Conservation (phyloP, 2,888 invertebrate species). For the Atrina japonica region DNA sequence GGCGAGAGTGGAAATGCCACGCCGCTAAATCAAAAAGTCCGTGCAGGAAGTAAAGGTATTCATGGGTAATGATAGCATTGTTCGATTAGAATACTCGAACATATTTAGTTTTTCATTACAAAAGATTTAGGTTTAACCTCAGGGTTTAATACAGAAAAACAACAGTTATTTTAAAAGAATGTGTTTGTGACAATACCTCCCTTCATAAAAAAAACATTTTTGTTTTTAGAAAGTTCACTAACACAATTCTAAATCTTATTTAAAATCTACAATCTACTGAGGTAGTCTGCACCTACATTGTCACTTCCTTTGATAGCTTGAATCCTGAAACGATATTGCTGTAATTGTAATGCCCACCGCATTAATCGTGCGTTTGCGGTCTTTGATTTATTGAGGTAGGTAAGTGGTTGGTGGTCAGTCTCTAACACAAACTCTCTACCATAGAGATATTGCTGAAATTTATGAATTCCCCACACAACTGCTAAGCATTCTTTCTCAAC, state of each 20-base stretch:
- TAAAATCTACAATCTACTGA: neutral
- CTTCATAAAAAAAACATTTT: conserved; percentile 1
- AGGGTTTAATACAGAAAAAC: too few species aligned
- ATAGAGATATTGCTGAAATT: conserved; percentile 49
- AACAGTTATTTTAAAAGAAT: too few species aligned
- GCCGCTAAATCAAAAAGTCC: too few species aligned
- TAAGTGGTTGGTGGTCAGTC: conserved; percentile 55
- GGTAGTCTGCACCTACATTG: conserved; percentile 12
- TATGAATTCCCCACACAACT: conserved; percentile 46
- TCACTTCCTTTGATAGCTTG: conserved; percentile 20
- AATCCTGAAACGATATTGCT: conserved; percentile 34
- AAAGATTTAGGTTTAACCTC: too few species aligned
- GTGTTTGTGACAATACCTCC: too few species aligned
- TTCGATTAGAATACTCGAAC: too few species aligned
- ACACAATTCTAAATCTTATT: neutral
- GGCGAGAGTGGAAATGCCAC: too few species aligned
- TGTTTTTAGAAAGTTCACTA: neutral
- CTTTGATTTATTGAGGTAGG: conserved; percentile 33
- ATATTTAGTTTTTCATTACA: too few species aligned
- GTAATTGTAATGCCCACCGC: conserved; percentile 38
- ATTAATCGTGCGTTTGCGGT: conserved; percentile 35
- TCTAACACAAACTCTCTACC: conserved; percentile 47
- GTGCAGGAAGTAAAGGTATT: too few species aligned
- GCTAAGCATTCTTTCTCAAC: conserved; percentile 56
- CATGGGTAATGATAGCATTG: too few species aligned